Base-by-base conservation (phyloP, 2,888 invertebrate species). In the Thalpophila matura region DNA sequence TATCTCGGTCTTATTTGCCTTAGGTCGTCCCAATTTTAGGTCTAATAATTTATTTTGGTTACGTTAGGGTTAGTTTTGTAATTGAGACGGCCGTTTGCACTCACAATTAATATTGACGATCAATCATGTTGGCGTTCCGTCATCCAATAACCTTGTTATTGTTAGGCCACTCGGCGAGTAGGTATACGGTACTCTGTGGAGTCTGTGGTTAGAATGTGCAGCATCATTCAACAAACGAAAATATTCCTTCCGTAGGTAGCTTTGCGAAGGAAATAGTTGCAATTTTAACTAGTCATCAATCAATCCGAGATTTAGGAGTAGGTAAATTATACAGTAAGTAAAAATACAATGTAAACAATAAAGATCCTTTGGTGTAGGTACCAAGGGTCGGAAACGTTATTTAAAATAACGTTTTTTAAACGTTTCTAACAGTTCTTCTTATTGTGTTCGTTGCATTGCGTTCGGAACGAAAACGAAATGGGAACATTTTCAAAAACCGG, bases 141-240 rank as follows among this genome's bases (percentile, higher is more conserved):
- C 59, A 58, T 56, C 27, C 47, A 66, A 62, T 57, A 60, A 47
- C 38, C 47, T 45, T 55, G 33, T 73, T 54, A 51, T 46, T 38
- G 33, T 59, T n/a, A n/a, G n/a, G 33, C 27, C 26, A 55, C 12
- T 35, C n/a, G 27, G 42, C 51, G 24, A 27, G 54, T n/a, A n/a
- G n/a, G n/a, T 40, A 40, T 58, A 54, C 73, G 49, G 57, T 72
- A 66, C 66, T 57, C 16, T 43, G 49, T 27, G 73, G 50, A 66
- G 57, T 57, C 16, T 43, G 49, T 27, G 73, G 50, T 40, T 9
- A 56, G 38, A 62, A 59, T 54, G 45, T 47, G 55, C 42, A 29
- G 40, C 58, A 54, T 66, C 38, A 63, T 40, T 47, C 45, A 45
- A n/a, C 29, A 47, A 42, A 51, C 37, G 37, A 59, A 49, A 56